Evolutionary conservation across 2,888 invertebrate genomes (phyloP).

Genomic region (Phyllotreta cruciferae): DNA sequence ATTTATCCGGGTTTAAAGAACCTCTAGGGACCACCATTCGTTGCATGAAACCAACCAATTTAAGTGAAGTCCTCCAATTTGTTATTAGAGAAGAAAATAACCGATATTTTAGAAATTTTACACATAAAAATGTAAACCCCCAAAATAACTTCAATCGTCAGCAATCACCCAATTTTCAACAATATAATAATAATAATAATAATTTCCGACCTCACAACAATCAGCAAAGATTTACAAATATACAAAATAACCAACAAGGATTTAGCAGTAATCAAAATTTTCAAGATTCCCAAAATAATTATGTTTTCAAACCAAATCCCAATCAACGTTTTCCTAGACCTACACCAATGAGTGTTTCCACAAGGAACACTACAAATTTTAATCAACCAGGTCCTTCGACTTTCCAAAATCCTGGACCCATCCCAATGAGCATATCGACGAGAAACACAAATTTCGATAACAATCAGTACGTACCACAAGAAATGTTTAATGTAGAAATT

Average conservation of each 20-base stretch:
- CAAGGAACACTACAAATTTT: slow-evolving; percentile 2
- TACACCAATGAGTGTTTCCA: slow-evolving; percentile 5
- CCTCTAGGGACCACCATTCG: slow-evolving; percentile 24
- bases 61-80: slow-evolving; percentile 18
- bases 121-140: neutral
- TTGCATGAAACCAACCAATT: slow-evolving; percentile 22
- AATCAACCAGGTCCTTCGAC: neutral
- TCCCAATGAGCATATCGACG: no score
- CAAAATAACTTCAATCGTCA: slow-evolving; percentile 4
- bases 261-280: slow-evolving; percentile 5
- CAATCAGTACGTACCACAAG: neutral
- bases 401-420: neutral
- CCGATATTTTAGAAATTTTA: slow-evolving; percentile 15
- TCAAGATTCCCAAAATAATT: slow-evolving; percentile 4
- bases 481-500: neutral
- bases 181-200: neutral
- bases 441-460: neutral
- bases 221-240: neutral
- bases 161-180: neutral
- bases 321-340: neutral
- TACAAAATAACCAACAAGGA: slow-evolving; percentile 1
- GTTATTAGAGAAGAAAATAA: slow-evolving; percentile 21
- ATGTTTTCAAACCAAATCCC: slow-evolving; percentile 17
- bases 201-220: neutral
- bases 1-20: slow-evolving; percentile 24